These are phyloP conservation scores for Miichthys miiuy DNA, from an alignment of 2,797 vertebrate species.

Conservation along the genomic window DNA sequence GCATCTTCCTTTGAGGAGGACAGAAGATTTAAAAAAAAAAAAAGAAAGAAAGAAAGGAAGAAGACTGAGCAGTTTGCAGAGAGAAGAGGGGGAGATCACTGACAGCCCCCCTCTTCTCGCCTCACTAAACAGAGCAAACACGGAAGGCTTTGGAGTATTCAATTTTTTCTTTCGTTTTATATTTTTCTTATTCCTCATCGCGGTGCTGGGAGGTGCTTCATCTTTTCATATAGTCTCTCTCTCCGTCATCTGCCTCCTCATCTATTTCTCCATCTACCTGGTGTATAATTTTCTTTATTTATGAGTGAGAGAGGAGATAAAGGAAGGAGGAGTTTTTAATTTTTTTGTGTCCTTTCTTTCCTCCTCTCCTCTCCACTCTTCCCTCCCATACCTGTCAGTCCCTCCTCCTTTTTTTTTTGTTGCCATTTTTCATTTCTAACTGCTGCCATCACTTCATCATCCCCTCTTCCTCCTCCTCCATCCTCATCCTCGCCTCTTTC, in stretches of 20 bases:
- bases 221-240: conserved; percentile 88
- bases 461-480: not conserved
- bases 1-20: conserved; percentile 78
- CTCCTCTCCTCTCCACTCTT: conserved; percentile 59
- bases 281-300: conserved; percentile 87
- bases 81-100: conserved; percentile 78
- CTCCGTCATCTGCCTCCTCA: conserved; percentile 87
- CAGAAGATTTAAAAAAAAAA: conserved; percentile 60
- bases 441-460: conserved; percentile 55
- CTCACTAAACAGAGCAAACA: conserved; percentile 83
- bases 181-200: conserved; percentile 90
- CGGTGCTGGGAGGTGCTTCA: conserved; percentile 88
- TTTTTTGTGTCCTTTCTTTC: conserved; percentile 59
- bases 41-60: conserved; percentile 63
- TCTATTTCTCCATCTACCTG: conserved; percentile 88
- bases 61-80: conserved; percentile 77
- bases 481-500: conserved; percentile 65
- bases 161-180: conserved; percentile 90
- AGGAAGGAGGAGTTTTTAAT: conserved; percentile 73
- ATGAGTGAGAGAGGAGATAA: conserved; percentile 80
- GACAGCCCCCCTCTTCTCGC: conserved; percentile 68
- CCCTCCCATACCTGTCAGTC: conserved; percentile 65
- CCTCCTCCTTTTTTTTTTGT: conserved; percentile 22
- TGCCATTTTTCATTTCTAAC: conserved; percentile 60
- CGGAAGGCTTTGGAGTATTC: conserved; percentile 91